A percentile compares a stretch with the other conserved stretches of the same genome.
Conservation (phyloP, 2,888 invertebrate species). For the Oscheius sp. region DNA sequence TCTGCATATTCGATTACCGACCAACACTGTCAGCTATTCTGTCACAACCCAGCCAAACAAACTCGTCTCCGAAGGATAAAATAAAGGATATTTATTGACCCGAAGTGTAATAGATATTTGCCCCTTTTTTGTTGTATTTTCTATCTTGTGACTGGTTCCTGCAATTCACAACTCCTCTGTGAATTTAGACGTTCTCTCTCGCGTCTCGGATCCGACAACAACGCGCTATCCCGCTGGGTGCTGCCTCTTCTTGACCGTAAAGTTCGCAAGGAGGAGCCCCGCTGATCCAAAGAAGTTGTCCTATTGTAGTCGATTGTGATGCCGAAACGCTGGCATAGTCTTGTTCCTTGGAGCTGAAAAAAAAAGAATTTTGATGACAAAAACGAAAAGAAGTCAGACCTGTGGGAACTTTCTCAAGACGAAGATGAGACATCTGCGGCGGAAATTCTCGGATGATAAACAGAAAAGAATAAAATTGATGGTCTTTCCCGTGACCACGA, state of each 20-base stretch:
- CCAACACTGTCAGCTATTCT: no score
- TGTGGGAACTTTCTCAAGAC: slow-evolving; percentile 66
- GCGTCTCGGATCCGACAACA: slow-evolving; percentile 15
- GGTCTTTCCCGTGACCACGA: slow-evolving; percentile 71
- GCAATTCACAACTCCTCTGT: slow-evolving; percentile 20
- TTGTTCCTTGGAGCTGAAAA: slow-evolving; percentile 24
- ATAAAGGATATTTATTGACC: slow-evolving; percentile 24
- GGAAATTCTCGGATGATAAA: slow-evolving; percentile 69
- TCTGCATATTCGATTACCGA: no score
- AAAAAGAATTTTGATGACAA: background rate
- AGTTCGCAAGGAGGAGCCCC: slow-evolving; percentile 26
- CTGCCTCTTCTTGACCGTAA: slow-evolving; percentile 29
- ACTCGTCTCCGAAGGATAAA: no score
- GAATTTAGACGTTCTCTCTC: slow-evolving; percentile 27
- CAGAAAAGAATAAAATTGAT: slow-evolving; percentile 71
- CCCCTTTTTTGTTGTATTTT: background rate
- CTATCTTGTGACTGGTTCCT: slow-evolving; percentile 3
- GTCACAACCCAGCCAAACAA: no score
- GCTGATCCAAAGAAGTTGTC: slow-evolving; percentile 14
- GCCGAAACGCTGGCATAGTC: slow-evolving; percentile 26
- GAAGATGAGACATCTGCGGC: slow-evolving; percentile 64
- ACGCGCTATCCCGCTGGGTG: slow-evolving; percentile 21
- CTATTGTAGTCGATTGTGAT: slow-evolving; percentile 20
- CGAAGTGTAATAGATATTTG: background rate
- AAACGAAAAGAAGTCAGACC: slow-evolving; percentile 40